Conservation (phyloP, 1,140 invertebrate species). For the Pseudomyrmex cubaensis region DNA sequence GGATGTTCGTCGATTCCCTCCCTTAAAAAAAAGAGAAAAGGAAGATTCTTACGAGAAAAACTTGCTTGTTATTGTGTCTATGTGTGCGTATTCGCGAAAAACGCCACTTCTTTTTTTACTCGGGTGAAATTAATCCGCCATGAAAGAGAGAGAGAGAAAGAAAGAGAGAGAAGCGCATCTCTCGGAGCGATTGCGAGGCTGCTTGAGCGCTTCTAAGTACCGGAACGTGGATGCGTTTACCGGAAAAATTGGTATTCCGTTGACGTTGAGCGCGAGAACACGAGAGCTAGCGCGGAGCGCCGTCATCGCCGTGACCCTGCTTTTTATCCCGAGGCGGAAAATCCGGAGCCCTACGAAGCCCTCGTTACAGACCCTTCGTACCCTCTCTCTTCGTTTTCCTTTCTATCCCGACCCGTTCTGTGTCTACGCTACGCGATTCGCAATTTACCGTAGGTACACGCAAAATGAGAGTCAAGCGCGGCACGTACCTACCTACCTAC, state of each 20-base stretch:
- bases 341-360: conserved; percentile 46
- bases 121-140: conserved; percentile 36
- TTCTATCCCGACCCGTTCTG: neutral
- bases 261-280: conserved; percentile 55
- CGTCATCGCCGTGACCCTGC: conserved; percentile 50
- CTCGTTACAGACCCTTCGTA: conserved; percentile 57
- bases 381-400: neutral
- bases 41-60: neutral
- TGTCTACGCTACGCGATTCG: conserved; percentile 58
- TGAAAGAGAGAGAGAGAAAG: neutral
- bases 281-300: neutral
- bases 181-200: conserved; percentile 44
- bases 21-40: neutral
- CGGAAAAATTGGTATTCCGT: conserved; percentile 70
- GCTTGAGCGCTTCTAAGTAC: conserved; percentile 48
- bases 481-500: conserved; percentile 43
- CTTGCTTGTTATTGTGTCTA: neutral
- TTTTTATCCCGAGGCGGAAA: conserved; percentile 63
- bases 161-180: neutral
- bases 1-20: neutral
- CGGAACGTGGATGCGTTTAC: conserved; percentile 42
- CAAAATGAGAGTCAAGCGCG: conserved; percentile 41
- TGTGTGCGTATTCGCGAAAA: conserved; percentile 22
- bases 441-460: conserved; percentile 63
- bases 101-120: conserved; percentile 49